A percentile compares a stretch with the other conserved stretches of the same genome.
Conservation (phyloP, 2,888 invertebrate genomes). For the Pegoplata infirma region DNA sequence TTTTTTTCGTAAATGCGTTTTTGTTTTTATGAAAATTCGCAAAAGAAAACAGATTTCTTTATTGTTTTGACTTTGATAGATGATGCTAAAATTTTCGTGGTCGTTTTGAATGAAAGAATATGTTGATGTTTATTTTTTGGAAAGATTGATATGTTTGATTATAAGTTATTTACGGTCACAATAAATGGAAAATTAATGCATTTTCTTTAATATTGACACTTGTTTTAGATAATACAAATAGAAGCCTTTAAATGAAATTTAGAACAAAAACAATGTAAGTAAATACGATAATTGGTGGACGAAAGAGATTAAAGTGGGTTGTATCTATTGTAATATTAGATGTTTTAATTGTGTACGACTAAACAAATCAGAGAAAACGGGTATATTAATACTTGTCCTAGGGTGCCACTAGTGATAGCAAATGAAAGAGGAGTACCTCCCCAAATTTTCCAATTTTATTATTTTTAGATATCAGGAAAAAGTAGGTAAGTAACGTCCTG, state of each 20-base stretch:
- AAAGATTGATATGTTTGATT: constrained; percentile 63
- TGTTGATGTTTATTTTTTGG: constrained; percentile 46
- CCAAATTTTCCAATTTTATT: too few species aligned
- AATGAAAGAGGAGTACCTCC: too few species aligned
- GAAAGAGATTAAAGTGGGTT: too few species aligned
- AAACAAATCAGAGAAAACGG: too few species aligned
- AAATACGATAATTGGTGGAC: not conserved
- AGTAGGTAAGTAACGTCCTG: too few species aligned
- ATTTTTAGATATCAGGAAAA: too few species aligned
- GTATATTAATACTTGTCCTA: too few species aligned
- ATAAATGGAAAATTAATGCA: constrained; percentile 65
- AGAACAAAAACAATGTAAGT: not conserved
- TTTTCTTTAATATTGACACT: constrained; percentile 59
- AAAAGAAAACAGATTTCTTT: constrained; percentile 67
- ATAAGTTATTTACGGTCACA: constrained; percentile 66
- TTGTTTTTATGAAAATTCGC: not conserved
- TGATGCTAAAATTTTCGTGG: constrained; percentile 67
- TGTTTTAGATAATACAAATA: constrained; percentile 43
- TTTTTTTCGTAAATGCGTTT: not conserved
- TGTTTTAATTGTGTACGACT: too few species aligned
- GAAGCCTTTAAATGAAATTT: not conserved
- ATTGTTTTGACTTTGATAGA: constrained; percentile 77
- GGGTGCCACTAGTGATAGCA: too few species aligned
- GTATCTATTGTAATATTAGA: too few species aligned
- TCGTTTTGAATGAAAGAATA: constrained; percentile 11